These are phyloP conservation scores for Procambarus clarkii DNA, from an alignment of 1,140 invertebrate genomes.

Conservation along the genomic window DNA sequence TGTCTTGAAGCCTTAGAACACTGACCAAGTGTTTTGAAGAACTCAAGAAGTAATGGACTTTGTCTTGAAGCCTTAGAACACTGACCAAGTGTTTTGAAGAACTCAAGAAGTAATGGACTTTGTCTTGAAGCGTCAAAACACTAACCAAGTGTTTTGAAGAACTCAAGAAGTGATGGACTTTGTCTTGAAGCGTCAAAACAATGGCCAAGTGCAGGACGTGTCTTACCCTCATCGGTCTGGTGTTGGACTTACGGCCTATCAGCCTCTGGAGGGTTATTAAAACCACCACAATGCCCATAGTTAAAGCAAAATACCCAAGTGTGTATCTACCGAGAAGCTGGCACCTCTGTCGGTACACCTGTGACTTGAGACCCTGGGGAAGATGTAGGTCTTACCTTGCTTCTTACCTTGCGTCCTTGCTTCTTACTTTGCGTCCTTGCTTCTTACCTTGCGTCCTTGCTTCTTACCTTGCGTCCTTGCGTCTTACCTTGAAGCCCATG, in stretches of 20 bases:
- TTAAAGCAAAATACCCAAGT: no score
- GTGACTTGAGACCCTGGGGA: background rate
- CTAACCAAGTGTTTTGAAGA: no score
- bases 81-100: no score
- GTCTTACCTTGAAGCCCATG: conserved; percentile 85
- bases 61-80: background rate
- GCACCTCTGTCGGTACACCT: no score
- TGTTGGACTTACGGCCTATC: no score
- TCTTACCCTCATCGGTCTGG: no score
- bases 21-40: background rate
- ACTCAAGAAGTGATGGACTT: background rate
- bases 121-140: background rate
- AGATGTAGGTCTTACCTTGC: background rate
- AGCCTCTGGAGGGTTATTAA: no score
- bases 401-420: background rate
- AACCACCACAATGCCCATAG: no score
- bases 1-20: background rate
- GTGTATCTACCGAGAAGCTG: no score
- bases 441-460: background rate
- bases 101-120: background rate
- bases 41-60: background rate
- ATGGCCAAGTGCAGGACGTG: no score
- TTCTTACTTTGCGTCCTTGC: background rate
- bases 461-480: background rate
- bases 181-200: background rate